A percentile compares a stretch with the other conserved stretches of the same genome.
phyloP scores from a whole-genome alignment of 2,797 vertebrate genomes.

The Epinephelus malabaricus region DNA sequence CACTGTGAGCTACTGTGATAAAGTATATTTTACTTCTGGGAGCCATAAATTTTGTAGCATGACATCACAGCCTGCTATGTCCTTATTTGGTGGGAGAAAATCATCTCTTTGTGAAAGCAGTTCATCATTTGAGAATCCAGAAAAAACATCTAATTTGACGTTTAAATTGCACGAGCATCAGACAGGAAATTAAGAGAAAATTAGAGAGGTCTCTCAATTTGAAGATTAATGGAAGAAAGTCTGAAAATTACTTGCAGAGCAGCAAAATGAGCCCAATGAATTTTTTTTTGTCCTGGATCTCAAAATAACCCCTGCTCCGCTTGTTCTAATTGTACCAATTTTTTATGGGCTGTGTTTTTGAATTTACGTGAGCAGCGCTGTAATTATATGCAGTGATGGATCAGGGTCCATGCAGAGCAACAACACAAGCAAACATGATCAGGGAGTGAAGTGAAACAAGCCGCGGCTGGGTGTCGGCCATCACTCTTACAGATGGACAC shows the following conservation, averaged over 20 bases:
- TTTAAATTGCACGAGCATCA: slow-evolving; percentile 21
- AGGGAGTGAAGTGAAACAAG: slow-evolving; percentile 41
- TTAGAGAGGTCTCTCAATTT: slow-evolving; percentile 5
- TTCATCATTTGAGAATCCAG: slow-evolving; percentile 4
- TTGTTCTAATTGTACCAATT: slow-evolving; percentile 20
- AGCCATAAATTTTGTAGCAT: slow-evolving; percentile 3
- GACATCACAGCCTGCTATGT: slow-evolving; percentile 14
- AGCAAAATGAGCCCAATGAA: slow-evolving; percentile 36
- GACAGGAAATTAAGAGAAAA: slow-evolving; percentile 27
- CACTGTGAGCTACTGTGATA: slow-evolving; percentile 18
- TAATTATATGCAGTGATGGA: slow-evolving; percentile 50
- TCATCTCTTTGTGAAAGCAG: not conserved
- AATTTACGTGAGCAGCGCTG: slow-evolving; percentile 29
- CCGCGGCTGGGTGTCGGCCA: slow-evolving; percentile 26
- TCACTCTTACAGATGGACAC: slow-evolving; percentile 34
- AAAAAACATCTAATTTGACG: slow-evolving; percentile 2
- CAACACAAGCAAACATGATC: slow-evolving; percentile 52
- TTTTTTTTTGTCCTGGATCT: slow-evolving; percentile 26
- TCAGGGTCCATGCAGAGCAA: slow-evolving; percentile 13
- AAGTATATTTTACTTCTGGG: slow-evolving; percentile 5
- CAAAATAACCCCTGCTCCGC: slow-evolving; percentile 24
- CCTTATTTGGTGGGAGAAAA: slow-evolving; percentile 12
- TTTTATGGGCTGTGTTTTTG: slow-evolving; percentile 35
- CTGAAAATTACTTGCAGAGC: slow-evolving; percentile 40
- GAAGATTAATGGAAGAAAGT: slow-evolving; percentile 26